Base-by-base conservation (phyloP, 2,797 vertebrate species). In the Notolepis coatsorum region DNA sequence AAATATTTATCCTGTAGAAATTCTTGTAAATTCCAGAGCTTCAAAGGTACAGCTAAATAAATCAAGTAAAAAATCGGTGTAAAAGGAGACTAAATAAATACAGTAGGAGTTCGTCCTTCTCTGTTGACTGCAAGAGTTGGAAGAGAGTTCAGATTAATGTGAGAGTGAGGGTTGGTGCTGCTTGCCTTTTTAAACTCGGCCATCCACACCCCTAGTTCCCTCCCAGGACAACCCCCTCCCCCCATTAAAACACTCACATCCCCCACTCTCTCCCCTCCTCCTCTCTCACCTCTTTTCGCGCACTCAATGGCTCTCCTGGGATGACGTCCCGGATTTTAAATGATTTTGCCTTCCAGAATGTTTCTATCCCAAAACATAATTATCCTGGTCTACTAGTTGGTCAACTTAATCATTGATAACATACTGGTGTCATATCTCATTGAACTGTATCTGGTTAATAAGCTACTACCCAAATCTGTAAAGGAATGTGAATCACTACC, bases 161-260 rank as follows among this genome's bases (percentile, higher is more conserved):
- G 84, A 71, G 79, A 77, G 77, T 84, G 80, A 82, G 82, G 82
- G 75, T 59, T 72, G 67, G 61, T 46, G 72, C 79, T 79, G 86
- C 73, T 70, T 81, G 91, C 84, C 90, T 90, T 93, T 93, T 92
- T 93, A 93, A 93, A 91, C 81, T 85, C 84, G 43, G 66, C 68
- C 86, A 84, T 89, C 86, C 88, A 88, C 86, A 88, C 84, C 87
- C 77, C 77, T 64, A 65, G 67, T 75, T 86, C 88, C 84, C 88
- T 87, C 85, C 90, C 89, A 86, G 88, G 77, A 85, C 75, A 60
- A 81, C 74, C 88, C 84, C 85, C 85, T 62, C 66, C 67, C 70
- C 66, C 64, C 79, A 73, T 63, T 53, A 72, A 59, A 77, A 73
- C 64, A 59, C 61, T 41, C 52, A 49, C 64, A 67, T 52, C 53